These are phyloP conservation scores for Pachyramphus minor DNA, from an alignment of 2,113 vertebrate genomes.

Conservation along the genomic window DNA sequence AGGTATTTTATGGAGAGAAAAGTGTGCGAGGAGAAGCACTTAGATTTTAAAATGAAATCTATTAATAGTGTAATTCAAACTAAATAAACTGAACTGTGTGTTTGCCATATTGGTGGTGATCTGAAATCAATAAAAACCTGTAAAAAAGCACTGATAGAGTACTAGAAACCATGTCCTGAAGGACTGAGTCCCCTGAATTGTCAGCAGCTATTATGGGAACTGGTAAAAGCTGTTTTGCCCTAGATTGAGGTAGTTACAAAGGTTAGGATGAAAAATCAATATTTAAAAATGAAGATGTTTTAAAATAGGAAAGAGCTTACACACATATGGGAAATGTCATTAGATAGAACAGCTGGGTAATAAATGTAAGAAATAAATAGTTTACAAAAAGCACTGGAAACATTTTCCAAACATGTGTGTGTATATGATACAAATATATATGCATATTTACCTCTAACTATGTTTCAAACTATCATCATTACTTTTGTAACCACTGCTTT, in stretches of 20 bases:
- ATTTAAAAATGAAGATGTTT: not conserved
- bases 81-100: not conserved
- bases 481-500: not conserved
- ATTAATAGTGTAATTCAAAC: not conserved
- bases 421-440: not conserved
- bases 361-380: not conserved
- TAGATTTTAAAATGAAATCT: not conserved
- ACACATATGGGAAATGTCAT: not conserved
- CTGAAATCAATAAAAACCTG: not conserved
- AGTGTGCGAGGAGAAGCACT: not conserved
- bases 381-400: not conserved
- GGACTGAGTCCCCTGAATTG: not conserved
- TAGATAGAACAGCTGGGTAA: not conserved
- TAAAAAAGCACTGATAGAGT: not conserved
- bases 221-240: not conserved
- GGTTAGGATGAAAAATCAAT: not conserved
- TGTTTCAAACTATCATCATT: not conserved
- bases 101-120: not conserved
- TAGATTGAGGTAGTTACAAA: not conserved
- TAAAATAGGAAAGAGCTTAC: not conserved
- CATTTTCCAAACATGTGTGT: not conserved
- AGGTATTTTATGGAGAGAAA: not conserved
- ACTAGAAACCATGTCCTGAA: not conserved
- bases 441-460: not conserved
- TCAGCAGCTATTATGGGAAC: not conserved